phyloP scores from a whole-genome alignment of 2,113 vertebrate genomes.

The Empidonax alnorum region DNA sequence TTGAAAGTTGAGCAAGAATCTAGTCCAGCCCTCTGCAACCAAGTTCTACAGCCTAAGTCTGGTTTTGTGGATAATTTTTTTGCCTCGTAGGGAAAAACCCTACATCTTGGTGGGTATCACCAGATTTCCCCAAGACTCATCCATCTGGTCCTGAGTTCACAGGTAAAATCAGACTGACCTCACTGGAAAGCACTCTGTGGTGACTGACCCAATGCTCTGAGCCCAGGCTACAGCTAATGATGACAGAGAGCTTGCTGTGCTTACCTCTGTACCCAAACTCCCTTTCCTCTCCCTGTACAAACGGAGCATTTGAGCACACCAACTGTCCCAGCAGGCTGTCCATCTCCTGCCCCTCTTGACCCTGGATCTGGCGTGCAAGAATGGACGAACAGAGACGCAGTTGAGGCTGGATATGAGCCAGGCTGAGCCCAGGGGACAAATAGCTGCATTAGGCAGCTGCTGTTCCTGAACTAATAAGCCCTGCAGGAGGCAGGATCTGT shows the following conservation, averaged over 20 bases:
- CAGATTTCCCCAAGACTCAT: neutral
- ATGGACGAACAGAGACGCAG: neutral
- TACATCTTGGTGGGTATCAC: neutral
- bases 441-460: neutral
- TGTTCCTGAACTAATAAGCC: neutral
- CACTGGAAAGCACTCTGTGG: neutral
- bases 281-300: neutral
- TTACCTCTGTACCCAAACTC: neutral
- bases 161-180: neutral
- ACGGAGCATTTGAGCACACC: neutral
- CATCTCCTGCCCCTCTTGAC: fast-evolving
- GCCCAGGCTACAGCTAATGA: fast-evolving
- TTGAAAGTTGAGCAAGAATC: neutral
- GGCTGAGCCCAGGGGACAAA: neutral
- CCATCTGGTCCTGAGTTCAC: neutral
- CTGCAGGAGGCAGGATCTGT: neutral
- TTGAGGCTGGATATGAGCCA: neutral
- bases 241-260: neutral
- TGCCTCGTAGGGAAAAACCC: neutral
- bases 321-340: neutral
- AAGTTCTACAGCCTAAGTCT: neutral
- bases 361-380: neutral
- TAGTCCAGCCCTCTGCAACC: neutral
- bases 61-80: neutral
- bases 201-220: neutral